phyloP scores from a whole-genome alignment of 2,888 invertebrate genomes.

The Lasioglossum morio region DNA sequence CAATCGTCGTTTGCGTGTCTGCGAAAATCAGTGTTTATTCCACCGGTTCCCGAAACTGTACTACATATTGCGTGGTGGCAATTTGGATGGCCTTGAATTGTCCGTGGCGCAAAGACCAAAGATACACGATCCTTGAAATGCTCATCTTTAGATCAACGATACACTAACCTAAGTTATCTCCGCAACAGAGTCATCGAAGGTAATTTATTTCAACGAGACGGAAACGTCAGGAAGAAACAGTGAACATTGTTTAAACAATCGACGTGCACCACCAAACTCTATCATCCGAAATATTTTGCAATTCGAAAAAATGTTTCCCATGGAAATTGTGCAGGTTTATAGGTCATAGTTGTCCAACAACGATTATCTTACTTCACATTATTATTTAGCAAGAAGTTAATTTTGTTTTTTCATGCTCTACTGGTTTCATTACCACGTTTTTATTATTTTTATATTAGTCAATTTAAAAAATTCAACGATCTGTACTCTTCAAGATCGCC shows the following conservation, averaged over 20 bases:
- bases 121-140: neutral
- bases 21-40: neutral
- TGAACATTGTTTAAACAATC: neutral
- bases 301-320: neutral
- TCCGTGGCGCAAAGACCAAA: neutral
- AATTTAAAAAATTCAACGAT: neutral
- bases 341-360: neutral
- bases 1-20: neutral
- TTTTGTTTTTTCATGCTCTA: no score
- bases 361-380: neutral
- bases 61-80: neutral
- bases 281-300: neutral
- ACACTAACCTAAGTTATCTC: neutral
- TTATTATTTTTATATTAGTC: neutral
- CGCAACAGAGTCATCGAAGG: neutral
- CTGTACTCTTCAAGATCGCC: neutral
- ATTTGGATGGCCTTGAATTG: neutral
- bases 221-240: neutral
- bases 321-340: neutral
- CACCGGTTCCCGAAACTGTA: neutral
- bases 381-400: neutral
- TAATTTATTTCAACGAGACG: constrained; percentile 2
- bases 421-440: no score
- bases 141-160: neutral
- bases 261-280: neutral